These are phyloP conservation scores for Vidua chalybeata DNA, from an alignment of 2,113 vertebrate genomes.

Conservation along the genomic window DNA sequence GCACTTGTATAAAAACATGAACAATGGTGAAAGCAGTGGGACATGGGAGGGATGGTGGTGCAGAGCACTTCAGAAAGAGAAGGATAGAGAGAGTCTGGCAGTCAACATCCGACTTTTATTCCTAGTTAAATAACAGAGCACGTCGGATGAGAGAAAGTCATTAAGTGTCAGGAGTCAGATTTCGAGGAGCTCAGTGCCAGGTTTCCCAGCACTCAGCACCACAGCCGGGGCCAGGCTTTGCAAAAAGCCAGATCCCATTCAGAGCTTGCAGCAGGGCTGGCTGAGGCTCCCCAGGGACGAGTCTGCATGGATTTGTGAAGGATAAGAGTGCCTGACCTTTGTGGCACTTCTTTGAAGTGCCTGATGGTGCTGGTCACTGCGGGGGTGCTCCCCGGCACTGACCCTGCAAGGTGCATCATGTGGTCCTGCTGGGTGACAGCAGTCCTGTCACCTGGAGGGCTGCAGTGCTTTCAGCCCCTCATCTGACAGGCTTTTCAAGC, in stretches of 20 bases:
- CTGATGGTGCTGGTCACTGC: rapidly evolving
- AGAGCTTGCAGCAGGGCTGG: neutral
- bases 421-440: rapidly evolving
- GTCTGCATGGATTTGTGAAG: neutral
- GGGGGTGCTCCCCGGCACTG: neutral
- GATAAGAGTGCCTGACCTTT: neutral
- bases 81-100: slow-evolving; percentile 31
- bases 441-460: neutral
- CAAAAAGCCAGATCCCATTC: neutral
- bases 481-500: neutral
- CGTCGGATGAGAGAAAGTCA: neutral
- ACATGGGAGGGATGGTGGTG: slow-evolving; percentile 15
- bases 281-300: neutral
- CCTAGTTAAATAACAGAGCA: slow-evolving; percentile 37
- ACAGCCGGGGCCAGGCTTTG: neutral
- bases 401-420: rapidly evolving
- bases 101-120: neutral
- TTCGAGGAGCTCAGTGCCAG: slow-evolving; percentile 21
- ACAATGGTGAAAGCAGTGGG: slow-evolving; percentile 39
- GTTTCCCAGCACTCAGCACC: slow-evolving; percentile 31
- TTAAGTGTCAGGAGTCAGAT: slow-evolving; percentile 41
- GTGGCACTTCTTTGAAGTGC: neutral
- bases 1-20: slow-evolving; percentile 16
- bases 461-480: neutral
- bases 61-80: slow-evolving; percentile 21